Base-by-base conservation (phyloP, 2,113 vertebrate species). In the Regulus satrapa region DNA sequence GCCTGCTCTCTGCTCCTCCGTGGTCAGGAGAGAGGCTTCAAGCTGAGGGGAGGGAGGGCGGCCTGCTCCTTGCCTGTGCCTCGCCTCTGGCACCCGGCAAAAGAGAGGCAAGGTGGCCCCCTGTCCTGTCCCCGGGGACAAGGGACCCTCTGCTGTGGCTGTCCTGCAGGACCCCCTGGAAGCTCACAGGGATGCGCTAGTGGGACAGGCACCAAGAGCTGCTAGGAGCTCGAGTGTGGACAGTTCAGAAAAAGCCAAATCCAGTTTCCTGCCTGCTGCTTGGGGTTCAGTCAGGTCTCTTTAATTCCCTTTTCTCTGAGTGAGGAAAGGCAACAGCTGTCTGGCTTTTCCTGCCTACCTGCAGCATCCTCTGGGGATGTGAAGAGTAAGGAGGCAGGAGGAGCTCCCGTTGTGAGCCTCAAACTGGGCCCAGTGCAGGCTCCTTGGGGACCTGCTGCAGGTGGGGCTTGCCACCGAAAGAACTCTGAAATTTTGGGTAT, bases 191-290 rank as follows among this genome's bases (percentile, higher is more conserved):
- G 48, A 11, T 28, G 36, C 0, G 0, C 43, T 26, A 14, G 18
- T 29, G 45, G 48, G 66, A 51, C 26, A 8, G 51, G 45, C 16
- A 20, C 28, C 12, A 1, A 10, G 11, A 18, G 29, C 20, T 85
- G 67, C 79, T 5, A 5, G 8, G 10, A 56, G 10, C 43, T 59
- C 0, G 0, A 10, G 31, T 19, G 40, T 2, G 8, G 18, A 2
- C 0, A 18, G 71, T 23, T 25, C 28, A 51, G 41, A 28, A 46
- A 62, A 45, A 64, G 36, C 54, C 19, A 76, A 68, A 68, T 49
- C 38, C 25, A 10, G 11, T 11, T 13, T 51, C 12, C 29, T n/a
- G 19, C 5, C 48, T 49, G 11, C 25, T 90, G 26, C 55, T 9
- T 19, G 10, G 41, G 28, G 13, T 40, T 58, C 66, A 14, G 7